A percentile compares a stretch with the other conserved stretches of the same genome.
Evolutionary conservation across 2,797 vertebrate species (phyloP).

Genomic region (Enteromius viviparus): DNA sequence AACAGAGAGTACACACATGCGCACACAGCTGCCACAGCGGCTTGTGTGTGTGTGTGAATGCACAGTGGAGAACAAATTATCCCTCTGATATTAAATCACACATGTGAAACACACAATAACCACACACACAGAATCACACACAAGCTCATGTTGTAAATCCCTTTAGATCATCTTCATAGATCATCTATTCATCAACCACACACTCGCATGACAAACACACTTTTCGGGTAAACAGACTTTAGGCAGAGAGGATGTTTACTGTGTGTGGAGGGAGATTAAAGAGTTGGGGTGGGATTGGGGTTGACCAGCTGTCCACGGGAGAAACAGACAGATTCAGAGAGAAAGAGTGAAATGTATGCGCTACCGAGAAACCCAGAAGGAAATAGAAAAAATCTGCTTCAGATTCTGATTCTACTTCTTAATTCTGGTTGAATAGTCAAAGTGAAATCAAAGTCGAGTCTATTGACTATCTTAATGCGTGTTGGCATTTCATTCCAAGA

Average conservation of each 20-base stretch:
- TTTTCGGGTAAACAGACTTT: conserved; percentile 56
- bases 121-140: conserved; percentile 56
- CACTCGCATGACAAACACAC: conserved; percentile 29
- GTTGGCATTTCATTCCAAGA: neutral
- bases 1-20: conserved; percentile 60
- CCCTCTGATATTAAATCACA: conserved; percentile 54
- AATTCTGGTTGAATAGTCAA: neutral
- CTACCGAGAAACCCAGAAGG: neutral
- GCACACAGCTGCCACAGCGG: conserved; percentile 52
- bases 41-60: conserved; percentile 27
- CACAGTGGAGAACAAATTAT: conserved; percentile 66
- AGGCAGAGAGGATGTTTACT: conserved; percentile 65
- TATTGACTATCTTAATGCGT: neutral
- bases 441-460: neutral
- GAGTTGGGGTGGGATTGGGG: conserved; percentile 58
- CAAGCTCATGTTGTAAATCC: conserved; percentile 55
- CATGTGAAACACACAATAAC: conserved; percentile 47
- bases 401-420: neutral
- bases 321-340: conserved; percentile 8
- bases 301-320: conserved; percentile 67
- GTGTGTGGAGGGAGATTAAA: conserved; percentile 69
- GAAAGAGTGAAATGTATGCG: conserved; percentile 6
- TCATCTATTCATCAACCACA: conserved; percentile 32
- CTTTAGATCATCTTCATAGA: conserved; percentile 32
- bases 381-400: conserved; percentile 47